Evolutionary conservation across 2,113 vertebrate species (phyloP), one percentile per base, ranked within the genome.

Genomic region (Syngnathus scovelli): DNA sequence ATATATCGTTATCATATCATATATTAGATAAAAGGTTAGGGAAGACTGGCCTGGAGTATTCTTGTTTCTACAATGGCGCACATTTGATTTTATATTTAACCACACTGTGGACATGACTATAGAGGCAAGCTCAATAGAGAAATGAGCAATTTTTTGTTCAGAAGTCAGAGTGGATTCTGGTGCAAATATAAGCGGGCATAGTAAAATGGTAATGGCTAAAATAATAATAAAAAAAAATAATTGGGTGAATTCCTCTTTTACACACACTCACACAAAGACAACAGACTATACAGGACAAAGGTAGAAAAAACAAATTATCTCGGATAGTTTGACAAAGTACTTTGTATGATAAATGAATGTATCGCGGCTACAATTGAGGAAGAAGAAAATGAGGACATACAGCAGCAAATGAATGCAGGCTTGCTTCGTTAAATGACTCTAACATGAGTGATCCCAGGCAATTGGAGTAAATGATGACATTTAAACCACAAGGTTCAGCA

Each of bases 181-280:
- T 51, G 49, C 18, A 51, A 51, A 51, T 51, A n/a, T n/a, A 19
- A 51, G 37, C 72, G 66, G 62, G 33, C 54, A 46, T 37, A 11
- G 52, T 67, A 62, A 75, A 77, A 78, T 74, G 72, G 4, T 67
- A 66, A 79, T 73, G 44, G 62, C 49, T 43, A 43, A 48, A 48
- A 18, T 18, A 16, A 48, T 18, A 18, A 48, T 11, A 64, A 67
- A 58, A 64, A 67, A 58, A 60, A 38, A 33, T 62, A 61, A 65
- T 73, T 67, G 79, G 61, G 72, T 18, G 58, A 74, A 68, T 63
- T 69, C 39, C 16, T 74, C 67, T 77, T 81, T 52, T 75, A 38
- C 52, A 79, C 79, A 78, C 71, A 68, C 62, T 33, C 36, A 4
- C 46, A 52, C 72, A 69, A 70, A 60, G 3, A 69, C 72, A 79